Base-by-base conservation (phyloP, 2,113 vertebrate genomes). In the Rhizomys pruinosus region DNA sequence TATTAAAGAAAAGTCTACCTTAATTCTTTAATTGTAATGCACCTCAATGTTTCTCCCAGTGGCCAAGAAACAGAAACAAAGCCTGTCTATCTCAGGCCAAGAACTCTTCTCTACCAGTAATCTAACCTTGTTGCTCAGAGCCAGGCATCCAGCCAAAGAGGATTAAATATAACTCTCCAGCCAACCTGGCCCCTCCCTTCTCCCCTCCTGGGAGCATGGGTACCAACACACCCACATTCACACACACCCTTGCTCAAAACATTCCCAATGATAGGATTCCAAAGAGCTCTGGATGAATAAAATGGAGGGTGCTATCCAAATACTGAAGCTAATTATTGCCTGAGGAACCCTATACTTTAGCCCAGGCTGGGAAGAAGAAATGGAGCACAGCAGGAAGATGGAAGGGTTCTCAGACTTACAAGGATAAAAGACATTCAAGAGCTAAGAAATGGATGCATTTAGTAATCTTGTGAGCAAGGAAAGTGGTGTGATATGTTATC, bases 301-400 rank as follows among this genome's bases (percentile, higher is more conserved):
- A 90, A 95, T 87, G 87, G 84, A 94, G 90, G 94, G 96, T n/a
- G 91, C 97, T 97, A 95, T 98, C 97, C 97, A 98, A 97, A 90
- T 97, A 94, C 97, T 96, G 96, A 97, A 97, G 81, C 27, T 23
- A 55, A 44, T 55, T 73, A 16, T 0, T 57, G 72, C 27, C 84
- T 27, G 23, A 72, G 20, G 69, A 90, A 37, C 32, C 66, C 66
- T 59, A 68, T 77, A 42, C 66, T 64, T 68, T 57, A 89, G 44
- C 22, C n/a, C 66, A 7, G n/a, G 22, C 81, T 57, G 59, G 34
- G 27, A 81, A 57, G 63, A 89, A 84, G 20, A 55, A 87, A 87
- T 37, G 44, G 13, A 77, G 1, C 27, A 87, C 39, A 89, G 11
- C 76, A 44, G 15, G 39, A 80, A 34, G 23, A 90, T 66, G 15